phyloP scores from a whole-genome alignment of 2,797 vertebrate species.

The Ctenopoma kingsleyae region DNA sequence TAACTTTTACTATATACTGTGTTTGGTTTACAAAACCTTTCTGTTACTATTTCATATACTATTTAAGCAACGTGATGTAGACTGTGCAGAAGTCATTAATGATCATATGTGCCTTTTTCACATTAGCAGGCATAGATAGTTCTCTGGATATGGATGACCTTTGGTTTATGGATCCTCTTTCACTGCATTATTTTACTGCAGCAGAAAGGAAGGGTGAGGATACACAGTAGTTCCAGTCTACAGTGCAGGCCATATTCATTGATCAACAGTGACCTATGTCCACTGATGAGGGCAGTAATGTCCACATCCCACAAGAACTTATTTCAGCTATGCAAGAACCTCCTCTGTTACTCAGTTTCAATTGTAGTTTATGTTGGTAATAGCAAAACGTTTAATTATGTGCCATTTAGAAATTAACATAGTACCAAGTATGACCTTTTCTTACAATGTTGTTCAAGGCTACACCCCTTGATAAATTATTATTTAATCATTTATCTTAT shows the following conservation, averaged over 20 bases:
- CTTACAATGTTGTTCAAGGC: too few species aligned
- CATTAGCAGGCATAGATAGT: not conserved
- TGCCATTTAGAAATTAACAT: too few species aligned
- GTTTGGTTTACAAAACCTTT: too few species aligned
- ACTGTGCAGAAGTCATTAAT: not conserved
- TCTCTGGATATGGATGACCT: conserved; percentile 44
- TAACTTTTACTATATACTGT: too few species aligned
- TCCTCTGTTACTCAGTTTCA: too few species aligned
- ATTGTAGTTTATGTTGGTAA: too few species aligned
- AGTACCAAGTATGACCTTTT: too few species aligned
- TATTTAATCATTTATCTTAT: too few species aligned
- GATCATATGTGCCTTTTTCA: not conserved
- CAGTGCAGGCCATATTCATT: conserved; percentile 2
- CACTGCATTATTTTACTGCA: conserved; percentile 25
- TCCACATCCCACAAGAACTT: not conserved
- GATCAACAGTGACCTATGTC: conserved; percentile 13
- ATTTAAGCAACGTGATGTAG: not conserved
- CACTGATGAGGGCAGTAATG: conserved; percentile 10
- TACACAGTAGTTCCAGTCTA: not conserved
- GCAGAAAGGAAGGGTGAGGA: conserved; percentile 27
- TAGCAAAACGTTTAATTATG: too few species aligned
- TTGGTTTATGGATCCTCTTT: conserved; percentile 30
- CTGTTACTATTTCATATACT: not conserved
- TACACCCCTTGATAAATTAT: too few species aligned
- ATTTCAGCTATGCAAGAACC: too few species aligned